These are phyloP conservation scores for Tetranychus urticae DNA, from an alignment of 1,140 invertebrate species.

Conservation along the genomic window DNA sequence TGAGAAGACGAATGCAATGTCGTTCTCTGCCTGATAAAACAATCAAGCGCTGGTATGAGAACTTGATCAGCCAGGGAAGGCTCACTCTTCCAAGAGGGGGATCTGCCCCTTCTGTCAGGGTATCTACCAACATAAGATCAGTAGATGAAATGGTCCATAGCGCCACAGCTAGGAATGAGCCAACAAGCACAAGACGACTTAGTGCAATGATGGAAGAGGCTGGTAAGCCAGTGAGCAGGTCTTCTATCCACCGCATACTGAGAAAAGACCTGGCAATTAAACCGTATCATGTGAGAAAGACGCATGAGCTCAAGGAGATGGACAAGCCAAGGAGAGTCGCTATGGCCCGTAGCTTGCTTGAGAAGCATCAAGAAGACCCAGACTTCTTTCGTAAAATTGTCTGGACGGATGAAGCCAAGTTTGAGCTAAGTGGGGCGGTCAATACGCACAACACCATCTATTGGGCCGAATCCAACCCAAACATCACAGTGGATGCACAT, in stretches of 20 bases:
- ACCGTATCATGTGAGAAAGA: not conserved
- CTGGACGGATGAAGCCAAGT: not conserved
- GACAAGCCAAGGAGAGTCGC: not conserved
- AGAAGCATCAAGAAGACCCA: not conserved
- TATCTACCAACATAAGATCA: too few relatives aligned
- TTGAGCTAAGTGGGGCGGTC: not conserved
- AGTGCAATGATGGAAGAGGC: not conserved
- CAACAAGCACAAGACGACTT: not conserved
- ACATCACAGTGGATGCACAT: not conserved
- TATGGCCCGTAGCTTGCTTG: not conserved
- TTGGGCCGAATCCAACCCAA: not conserved
- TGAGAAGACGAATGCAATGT: too few relatives aligned
- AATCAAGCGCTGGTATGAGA: too few relatives aligned
- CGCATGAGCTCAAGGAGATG: not conserved
- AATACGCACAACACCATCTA: not conserved
- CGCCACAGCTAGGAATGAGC: too few relatives aligned
- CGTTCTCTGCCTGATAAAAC: too few relatives aligned
- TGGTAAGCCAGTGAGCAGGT: not conserved
- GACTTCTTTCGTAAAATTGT: not conserved
- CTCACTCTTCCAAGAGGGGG: too few relatives aligned
- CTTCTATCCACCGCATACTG: not conserved
- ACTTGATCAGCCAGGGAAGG: too few relatives aligned
- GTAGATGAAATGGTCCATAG: too few relatives aligned
- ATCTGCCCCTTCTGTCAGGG: too few relatives aligned
- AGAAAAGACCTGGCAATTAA: not conserved